Conservation (phyloP, 2,797 vertebrate species). For the Falco concolor region DNA sequence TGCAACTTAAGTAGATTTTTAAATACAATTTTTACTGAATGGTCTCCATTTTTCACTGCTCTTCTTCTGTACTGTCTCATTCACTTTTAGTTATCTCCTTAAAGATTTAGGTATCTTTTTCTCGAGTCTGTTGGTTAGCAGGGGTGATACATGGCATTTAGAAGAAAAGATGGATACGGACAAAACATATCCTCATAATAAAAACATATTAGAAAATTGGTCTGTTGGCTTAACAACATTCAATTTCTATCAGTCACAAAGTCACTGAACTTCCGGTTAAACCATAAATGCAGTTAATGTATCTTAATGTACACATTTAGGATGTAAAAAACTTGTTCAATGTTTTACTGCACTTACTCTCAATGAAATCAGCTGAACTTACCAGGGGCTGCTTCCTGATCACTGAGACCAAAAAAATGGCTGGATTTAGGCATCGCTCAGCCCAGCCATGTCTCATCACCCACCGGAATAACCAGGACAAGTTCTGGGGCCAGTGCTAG, state of each 20-base stretch:
- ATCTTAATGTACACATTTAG: neutral
- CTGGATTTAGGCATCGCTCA: neutral
- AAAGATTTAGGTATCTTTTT: neutral
- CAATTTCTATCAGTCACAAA: neutral
- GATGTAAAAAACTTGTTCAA: neutral
- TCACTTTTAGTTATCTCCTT: neutral
- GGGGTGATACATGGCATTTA: neutral
- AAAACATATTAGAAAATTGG: neutral
- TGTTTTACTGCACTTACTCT: neutral
- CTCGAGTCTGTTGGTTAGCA: neutral
- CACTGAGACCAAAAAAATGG: neutral
- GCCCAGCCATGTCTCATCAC: accelerated
- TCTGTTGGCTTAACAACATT: neutral
- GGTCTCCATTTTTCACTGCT: neutral
- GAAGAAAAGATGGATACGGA: neutral
- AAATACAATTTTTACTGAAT: neutral
- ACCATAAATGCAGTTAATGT: neutral
- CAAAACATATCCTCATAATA: neutral
- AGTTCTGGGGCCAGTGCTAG: neutral
- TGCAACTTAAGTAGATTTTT: neutral
- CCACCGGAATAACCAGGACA: neutral
- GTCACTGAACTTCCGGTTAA: neutral
- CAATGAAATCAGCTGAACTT: neutral
- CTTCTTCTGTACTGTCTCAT: neutral
- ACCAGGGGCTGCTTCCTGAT: neutral